These are phyloP conservation scores for Erpobdella octoculata DNA, from an alignment of 2,888 invertebrate species.

Conservation along the genomic window DNA sequence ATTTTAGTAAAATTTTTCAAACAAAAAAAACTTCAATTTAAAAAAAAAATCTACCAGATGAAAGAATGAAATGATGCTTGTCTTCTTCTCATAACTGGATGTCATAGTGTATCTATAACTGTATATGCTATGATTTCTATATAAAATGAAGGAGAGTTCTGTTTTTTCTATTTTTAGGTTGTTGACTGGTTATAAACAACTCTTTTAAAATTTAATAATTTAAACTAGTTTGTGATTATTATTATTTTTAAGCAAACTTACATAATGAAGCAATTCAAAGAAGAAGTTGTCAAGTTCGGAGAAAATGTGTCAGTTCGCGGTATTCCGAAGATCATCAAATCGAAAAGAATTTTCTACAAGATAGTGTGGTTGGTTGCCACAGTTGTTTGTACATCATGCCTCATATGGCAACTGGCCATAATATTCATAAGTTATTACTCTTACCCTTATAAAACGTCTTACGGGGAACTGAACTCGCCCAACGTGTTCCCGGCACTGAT, in stretches of 20 bases:
- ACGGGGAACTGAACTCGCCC: background rate
- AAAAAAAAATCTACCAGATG: too few relatives aligned
- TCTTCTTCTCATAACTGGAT: too few relatives aligned
- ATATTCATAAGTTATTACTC: background rate
- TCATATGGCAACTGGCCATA: conserved; percentile 14
- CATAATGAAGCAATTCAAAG: background rate
- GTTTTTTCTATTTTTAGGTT: too few relatives aligned
- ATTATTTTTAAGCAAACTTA: background rate
- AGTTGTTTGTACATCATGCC: background rate
- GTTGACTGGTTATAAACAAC: too few relatives aligned
- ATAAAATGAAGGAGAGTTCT: too few relatives aligned
- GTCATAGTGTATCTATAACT: too few relatives aligned
- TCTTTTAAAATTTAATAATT: too few relatives aligned
- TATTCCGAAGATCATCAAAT: conserved; percentile 10
- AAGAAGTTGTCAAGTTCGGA: conserved; percentile 14
- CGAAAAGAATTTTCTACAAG: background rate
- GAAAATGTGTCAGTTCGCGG: background rate
- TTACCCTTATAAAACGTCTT: conserved; percentile 6
- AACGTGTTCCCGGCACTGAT: conserved; percentile 12
- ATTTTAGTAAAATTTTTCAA: too few relatives aligned
- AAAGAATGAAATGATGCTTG: too few relatives aligned
- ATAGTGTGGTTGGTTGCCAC: conserved; percentile 12
- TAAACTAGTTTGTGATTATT: too few relatives aligned
- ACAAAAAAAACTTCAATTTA: too few relatives aligned
- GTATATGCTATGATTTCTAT: too few relatives aligned